Evolutionary conservation across 2,797 vertebrate genomes (phyloP), one percentile per base, ranked within the genome.

Genomic region (Halcyon badia): DNA sequence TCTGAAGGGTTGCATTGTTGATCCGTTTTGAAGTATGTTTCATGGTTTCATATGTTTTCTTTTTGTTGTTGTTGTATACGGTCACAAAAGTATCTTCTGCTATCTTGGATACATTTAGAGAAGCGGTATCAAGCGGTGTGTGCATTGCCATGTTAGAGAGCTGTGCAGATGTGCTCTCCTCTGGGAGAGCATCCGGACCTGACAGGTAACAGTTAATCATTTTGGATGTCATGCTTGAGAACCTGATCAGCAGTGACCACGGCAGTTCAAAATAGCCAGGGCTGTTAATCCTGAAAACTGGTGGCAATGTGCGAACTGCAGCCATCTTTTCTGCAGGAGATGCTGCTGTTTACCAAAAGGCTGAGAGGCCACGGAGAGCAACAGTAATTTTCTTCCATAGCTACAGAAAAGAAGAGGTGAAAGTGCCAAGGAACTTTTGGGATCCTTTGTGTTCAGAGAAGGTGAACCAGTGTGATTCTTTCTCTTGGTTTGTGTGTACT

Each of bases 111-210:
- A 2, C 0, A 5, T 48, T 14, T 19, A 37, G 71, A 73, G 58
- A 20, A 79, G 14, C 7, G 18, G 6, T 3, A 10, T 5, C 16
- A 9, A 56, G 31, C 0, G 1, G 44, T 6, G 1, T 0, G 1
- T 20, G 1, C 15, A 4, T 14, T 48, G 42, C 28, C 10, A 1
- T 9, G 2, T 14, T 42, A 35, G 18, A 52, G 66, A 30, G 4
- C 5, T 25, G 6, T 46, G 31, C 17, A n/a, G 30, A 26, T 52
- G 5, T 22, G 9, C 15, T 46, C 11, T 82, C 25, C 14, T 24
- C 8, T 42, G 37, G 37, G 69, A 81, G 61, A 48, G 31, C 33
- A 66, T 86, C 69, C 48, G 57, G 39, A 2, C 30, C 28, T 61
- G 37, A 7, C 6, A 30, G 18, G 4, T 60, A 41, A 5, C 10